A percentile compares a stretch with the other conserved stretches of the same genome.
Evolutionary conservation across 1,140 invertebrate species (phyloP).

Genomic region (Spodoptera frugiperda): DNA sequence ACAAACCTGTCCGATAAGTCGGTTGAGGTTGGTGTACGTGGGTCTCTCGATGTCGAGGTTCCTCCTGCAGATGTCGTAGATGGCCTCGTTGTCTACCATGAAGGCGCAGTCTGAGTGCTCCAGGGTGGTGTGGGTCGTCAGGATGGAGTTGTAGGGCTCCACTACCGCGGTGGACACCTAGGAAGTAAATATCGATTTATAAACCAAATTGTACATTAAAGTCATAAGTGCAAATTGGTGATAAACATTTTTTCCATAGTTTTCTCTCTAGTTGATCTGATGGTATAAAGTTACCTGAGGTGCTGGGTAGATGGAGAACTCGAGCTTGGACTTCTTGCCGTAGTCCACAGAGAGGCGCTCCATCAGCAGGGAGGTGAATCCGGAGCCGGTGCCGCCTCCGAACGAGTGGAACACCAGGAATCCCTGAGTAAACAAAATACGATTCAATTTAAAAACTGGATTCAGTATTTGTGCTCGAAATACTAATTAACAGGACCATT

Average conservation of each 20-base stretch:
- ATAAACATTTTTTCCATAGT: no score
- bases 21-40: constrained; percentile 93
- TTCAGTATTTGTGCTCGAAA: neutral
- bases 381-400: constrained; percentile 94
- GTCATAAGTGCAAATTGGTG: no score
- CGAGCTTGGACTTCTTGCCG: constrained; percentile 93
- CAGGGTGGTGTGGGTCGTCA: constrained; percentile 93
- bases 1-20: constrained; percentile 92
- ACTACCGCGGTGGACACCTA: constrained; percentile 93
- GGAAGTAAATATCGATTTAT: neutral
- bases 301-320: constrained; percentile 95
- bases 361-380: constrained; percentile 94
- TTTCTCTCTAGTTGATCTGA: no score
- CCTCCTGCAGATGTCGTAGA: constrained; percentile 95
- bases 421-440: constrained; percentile 83
- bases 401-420: constrained; percentile 96
- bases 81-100: constrained; percentile 96
- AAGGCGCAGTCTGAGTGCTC: constrained; percentile 94
- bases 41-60: constrained; percentile 95
- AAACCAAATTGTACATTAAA: neutral
- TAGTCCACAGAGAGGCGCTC: constrained; percentile 93
- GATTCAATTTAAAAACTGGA: no score
- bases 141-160: constrained; percentile 94
- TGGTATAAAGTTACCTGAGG: constrained; percentile 88
- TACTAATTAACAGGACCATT: no score